Conservation (phyloP, 2,888 invertebrate genomes). For the Tenthredo distinguenda region DNA sequence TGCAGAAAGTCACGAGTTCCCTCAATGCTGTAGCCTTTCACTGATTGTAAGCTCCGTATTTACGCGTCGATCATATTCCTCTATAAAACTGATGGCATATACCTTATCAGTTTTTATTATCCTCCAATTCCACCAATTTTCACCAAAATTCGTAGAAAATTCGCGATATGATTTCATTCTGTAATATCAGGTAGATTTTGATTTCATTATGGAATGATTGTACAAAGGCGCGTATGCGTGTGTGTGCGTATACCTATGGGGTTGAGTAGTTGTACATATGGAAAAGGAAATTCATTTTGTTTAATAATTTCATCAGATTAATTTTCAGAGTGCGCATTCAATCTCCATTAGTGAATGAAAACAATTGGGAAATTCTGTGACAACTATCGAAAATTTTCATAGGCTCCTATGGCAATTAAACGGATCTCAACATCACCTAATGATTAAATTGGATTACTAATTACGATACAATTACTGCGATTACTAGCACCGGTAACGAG, state of each 20-base stretch:
- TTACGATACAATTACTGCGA: conserved; percentile 30
- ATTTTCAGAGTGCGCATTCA: neutral
- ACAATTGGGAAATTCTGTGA: neutral
- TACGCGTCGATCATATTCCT: neutral
- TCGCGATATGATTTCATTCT: neutral
- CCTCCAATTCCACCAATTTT: neutral
- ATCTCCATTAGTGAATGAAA: neutral
- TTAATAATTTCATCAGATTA: neutral
- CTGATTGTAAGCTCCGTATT: neutral
- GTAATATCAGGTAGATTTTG: neutral
- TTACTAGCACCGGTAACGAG: conserved; percentile 7
- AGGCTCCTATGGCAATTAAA: neutral
- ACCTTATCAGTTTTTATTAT: neutral
- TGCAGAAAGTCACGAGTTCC: neutral
- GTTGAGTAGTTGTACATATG: neutral
- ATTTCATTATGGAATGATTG: neutral
- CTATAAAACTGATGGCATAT: neutral
- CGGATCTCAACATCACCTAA: neutral
- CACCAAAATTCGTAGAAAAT: neutral
- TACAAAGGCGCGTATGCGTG: neutral
- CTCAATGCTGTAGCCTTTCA: neutral
- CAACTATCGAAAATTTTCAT: neutral
- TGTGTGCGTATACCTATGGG: neutral
- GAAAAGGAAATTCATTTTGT: neutral
- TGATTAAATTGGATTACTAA: conserved; percentile 10